phyloP scores from a whole-genome alignment of 2,797 vertebrate species.

The Rhyacichthys aspro region DNA sequence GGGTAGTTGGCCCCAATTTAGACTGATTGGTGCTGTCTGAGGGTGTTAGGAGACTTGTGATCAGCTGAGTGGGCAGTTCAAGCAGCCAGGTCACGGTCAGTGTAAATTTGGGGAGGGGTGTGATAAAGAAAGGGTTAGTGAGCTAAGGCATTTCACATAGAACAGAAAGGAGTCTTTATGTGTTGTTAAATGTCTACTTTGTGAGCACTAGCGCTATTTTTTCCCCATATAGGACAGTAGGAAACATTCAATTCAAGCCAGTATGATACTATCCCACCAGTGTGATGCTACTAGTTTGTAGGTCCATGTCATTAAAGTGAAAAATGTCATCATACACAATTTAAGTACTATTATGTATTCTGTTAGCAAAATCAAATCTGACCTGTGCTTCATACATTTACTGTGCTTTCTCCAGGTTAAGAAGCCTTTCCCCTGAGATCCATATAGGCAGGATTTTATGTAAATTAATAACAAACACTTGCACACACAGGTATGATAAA shows the following conservation, averaged over 20 bases:
- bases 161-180: no score
- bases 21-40: slow-evolving; percentile 11
- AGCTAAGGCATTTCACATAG: neutral
- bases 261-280: neutral
- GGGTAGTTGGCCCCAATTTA: slow-evolving; percentile 17
- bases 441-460: neutral
- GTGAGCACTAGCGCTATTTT: no score
- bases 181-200: no score
- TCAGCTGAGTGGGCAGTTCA: slow-evolving; percentile 7
- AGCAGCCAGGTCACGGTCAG: neutral
- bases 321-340: slow-evolving; percentile 4
- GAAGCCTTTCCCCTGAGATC: neutral
- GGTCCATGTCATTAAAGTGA: neutral
- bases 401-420: slow-evolving; percentile 4
- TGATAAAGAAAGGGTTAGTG: no score
- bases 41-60: slow-evolving; percentile 2
- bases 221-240: no score
- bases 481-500: neutral
- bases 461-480: neutral
- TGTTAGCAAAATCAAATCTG: neutral
- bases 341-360: neutral
- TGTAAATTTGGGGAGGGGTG: neutral
- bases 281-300: neutral
- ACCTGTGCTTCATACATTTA: neutral
- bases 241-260: no score